Base-by-base conservation (phyloP, 2,113 vertebrate genomes). In the Rana temporaria region DNA sequence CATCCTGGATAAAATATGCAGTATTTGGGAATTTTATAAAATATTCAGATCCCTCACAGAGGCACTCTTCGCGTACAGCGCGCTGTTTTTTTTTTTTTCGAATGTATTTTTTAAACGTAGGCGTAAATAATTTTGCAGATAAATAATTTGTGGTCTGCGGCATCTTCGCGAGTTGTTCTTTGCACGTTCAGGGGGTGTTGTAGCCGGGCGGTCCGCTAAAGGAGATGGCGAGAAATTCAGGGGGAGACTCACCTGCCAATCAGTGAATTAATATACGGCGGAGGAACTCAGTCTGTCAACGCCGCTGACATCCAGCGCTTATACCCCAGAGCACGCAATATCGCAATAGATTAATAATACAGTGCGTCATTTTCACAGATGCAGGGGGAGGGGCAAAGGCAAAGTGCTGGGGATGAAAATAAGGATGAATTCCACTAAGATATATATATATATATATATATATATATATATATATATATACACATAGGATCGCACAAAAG, bases 41-140 rank as follows among this genome's bases (percentile, higher is more conserved):
- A 72, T 72, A 72, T 72, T 55, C 42, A 56, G 16, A 4, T 57
- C 20, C 12, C 22, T 30, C 9, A 19, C 9, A 22, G 20, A 52
- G 15, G 34, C 42, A 19, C 53, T 72, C 70, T 56, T 38, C 34
- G 1, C 7, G 34, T 38, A 8, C 34, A 38, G 34, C 34, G 4
- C 6, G 34, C 53, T 1, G 53, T 26, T 20, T 15, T 30, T 16
- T 4, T 4, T 26, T 20, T 15, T 30, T 16, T 4, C 14, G 26
- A 6, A 32, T 65, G 63, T 26, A 32, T 65, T 65, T 65, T 65
- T 65, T 65, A 65, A 30, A 65, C 26, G 63, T 6, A 65, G 15
- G 22, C 22, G 38, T 72, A 24, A 52, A 72, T 56, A 30, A 72
- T 72, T 72, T 72, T 22, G 30, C 70, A 56, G 22, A 56, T 56